Conservation (phyloP, 2,888 invertebrate genomes). For the Conistra vaccinii region DNA sequence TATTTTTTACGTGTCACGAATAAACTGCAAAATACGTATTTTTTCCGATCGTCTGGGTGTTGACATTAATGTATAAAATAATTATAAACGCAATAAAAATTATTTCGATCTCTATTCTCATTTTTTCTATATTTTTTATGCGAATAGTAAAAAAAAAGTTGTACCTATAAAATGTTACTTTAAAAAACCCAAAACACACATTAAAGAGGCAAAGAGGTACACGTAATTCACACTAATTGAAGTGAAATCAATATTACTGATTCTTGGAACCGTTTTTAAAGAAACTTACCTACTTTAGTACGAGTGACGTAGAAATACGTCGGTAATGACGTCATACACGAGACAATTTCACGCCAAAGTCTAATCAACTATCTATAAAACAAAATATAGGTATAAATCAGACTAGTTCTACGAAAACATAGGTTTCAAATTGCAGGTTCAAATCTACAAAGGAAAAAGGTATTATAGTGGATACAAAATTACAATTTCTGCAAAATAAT, state of each 20-base stretch:
- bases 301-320: constrained; percentile 15
- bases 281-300: constrained; percentile 49
- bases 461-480: constrained; percentile 22
- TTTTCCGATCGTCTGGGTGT: not conserved
- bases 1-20: not conserved
- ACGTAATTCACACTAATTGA: constrained; percentile 7
- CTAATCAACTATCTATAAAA: constrained; percentile 61
- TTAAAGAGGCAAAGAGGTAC: not conserved
- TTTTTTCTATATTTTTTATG: too few relatives aligned
- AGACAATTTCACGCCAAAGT: constrained; percentile 35
- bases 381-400: constrained; percentile 36
- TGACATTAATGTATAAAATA: not conserved
- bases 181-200: not conserved
- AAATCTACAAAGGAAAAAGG: constrained; percentile 36
- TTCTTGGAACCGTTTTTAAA: constrained; percentile 21
- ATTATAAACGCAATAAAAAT: not conserved
- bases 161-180: not conserved
- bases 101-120: rapidly evolving
- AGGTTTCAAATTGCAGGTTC: constrained; percentile 12
- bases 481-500: constrained; percentile 31
- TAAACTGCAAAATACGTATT: not conserved
- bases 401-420: constrained; percentile 44
- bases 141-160: not conserved
- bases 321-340: constrained; percentile 34
- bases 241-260: constrained; percentile 19